Conservation (phyloP, 1,140 invertebrate species). For the Ceratina australensis region DNA sequence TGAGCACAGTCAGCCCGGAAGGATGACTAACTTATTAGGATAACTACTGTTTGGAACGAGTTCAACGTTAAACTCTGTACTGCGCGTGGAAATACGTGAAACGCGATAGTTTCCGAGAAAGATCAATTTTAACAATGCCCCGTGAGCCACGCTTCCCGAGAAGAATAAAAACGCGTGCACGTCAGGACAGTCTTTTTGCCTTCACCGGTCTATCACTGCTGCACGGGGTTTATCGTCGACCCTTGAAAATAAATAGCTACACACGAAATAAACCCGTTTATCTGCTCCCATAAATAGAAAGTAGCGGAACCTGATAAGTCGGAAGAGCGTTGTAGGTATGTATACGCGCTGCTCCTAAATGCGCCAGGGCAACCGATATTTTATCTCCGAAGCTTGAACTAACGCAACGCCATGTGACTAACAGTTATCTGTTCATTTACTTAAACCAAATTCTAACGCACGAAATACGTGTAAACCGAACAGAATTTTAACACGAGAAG, state of each 20-base stretch:
- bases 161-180: conserved; percentile 5
- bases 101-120: no score
- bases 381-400: neutral
- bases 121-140: neutral
- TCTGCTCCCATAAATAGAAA: conserved; percentile 59
- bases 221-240: conserved; percentile 46
- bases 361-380: neutral
- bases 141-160: neutral
- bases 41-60: conserved; percentile 24
- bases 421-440: neutral
- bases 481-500: neutral
- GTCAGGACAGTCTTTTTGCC: neutral
- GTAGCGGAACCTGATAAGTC: conserved; percentile 40
- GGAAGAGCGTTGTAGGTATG: neutral
- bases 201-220: conserved; percentile 1
- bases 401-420: no score
- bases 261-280: conserved; percentile 59
- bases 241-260: conserved; percentile 58
- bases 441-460: neutral
- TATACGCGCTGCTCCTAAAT: conserved; percentile 2
- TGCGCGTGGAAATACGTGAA: neutral
- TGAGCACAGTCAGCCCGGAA: neutral
- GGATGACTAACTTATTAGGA: conserved; percentile 36
- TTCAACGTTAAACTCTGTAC: neutral
- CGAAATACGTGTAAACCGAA: conserved; percentile 3